Evolutionary conservation across 2,113 vertebrate species (phyloP).

Genomic region (Pterocles orientalis): DNA sequence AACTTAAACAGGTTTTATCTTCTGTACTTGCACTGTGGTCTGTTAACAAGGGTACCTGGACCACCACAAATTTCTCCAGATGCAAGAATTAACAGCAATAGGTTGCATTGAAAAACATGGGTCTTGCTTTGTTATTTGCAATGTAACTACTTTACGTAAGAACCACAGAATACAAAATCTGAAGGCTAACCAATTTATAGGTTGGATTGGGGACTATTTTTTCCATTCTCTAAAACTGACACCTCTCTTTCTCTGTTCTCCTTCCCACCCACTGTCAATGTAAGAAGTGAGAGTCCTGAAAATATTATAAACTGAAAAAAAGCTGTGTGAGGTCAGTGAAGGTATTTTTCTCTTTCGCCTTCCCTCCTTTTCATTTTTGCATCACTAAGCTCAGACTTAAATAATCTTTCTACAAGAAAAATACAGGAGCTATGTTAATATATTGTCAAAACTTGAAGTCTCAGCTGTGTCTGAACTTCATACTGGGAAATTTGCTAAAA

Average conservation of each 20-base stretch:
- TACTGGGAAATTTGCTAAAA: neutral
- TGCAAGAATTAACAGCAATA: neutral
- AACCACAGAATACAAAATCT: neutral
- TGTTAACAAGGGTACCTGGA: neutral
- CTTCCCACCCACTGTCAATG: neutral
- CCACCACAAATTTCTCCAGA: neutral
- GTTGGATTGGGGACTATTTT: neutral
- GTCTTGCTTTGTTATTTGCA: neutral
- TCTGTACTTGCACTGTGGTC: neutral
- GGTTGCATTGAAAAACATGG: neutral
- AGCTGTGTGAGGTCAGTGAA: neutral
- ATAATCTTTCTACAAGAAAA: neutral
- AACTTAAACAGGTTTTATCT: neutral
- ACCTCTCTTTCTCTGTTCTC: neutral
- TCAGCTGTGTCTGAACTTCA: neutral
- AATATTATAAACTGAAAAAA: neutral
- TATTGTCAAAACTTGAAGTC: neutral
- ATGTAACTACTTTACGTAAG: rapidly evolving
- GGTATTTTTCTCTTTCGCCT: neutral
- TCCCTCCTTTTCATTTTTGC: neutral
- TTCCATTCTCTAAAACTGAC: rapidly evolving
- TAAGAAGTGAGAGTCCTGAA: neutral
- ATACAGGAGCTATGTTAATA: neutral
- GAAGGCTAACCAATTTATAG: neutral
- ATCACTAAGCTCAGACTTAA: neutral